Evolutionary conservation across 2,888 invertebrate species (phyloP).

Genomic region (Drosophila helvetica): DNA sequence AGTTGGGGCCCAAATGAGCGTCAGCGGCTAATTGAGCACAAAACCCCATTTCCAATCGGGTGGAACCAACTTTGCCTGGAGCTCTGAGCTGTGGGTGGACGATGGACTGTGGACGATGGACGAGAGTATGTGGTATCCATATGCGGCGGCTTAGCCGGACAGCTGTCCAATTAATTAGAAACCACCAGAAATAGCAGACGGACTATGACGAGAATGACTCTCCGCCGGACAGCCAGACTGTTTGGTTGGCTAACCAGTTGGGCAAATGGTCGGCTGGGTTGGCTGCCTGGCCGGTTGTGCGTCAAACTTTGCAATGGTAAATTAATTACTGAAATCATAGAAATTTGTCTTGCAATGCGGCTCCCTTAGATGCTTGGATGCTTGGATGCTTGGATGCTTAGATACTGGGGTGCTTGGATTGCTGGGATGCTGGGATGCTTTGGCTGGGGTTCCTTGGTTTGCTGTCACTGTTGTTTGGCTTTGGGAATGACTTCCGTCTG

Average conservation of each 20-base stretch:
- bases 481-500: slow-evolving; percentile 69
- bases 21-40: slow-evolving; percentile 68
- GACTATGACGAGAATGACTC: slow-evolving; percentile 51
- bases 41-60: slow-evolving; percentile 44
- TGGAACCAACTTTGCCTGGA: slow-evolving; percentile 40
- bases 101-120: too few relatives aligned
- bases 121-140: slow-evolving; percentile 38
- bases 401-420: too few relatives aligned
- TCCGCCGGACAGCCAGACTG: not conserved
- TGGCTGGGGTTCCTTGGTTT: not conserved
- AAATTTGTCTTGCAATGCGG: slow-evolving; percentile 67
- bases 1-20: slow-evolving; percentile 47
- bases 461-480: slow-evolving; percentile 71
- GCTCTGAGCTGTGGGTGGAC: not conserved
- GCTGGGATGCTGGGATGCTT: not conserved
- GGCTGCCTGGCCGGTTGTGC: slow-evolving; percentile 27
- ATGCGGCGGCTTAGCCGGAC: slow-evolving; percentile 58
- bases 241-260: not conserved
- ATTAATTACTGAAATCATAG: slow-evolving; percentile 78
- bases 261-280: not conserved
- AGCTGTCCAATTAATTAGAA: slow-evolving; percentile 73
- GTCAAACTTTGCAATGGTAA: slow-evolving; percentile 74
- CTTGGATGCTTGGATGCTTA: not conserved
- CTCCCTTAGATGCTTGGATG: not conserved
- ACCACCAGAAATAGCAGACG: slow-evolving; percentile 50